Evolutionary conservation across 2,888 invertebrate species (phyloP), one percentile per base, ranked within the genome.

Genomic region (Drosophila mulleri): DNA sequence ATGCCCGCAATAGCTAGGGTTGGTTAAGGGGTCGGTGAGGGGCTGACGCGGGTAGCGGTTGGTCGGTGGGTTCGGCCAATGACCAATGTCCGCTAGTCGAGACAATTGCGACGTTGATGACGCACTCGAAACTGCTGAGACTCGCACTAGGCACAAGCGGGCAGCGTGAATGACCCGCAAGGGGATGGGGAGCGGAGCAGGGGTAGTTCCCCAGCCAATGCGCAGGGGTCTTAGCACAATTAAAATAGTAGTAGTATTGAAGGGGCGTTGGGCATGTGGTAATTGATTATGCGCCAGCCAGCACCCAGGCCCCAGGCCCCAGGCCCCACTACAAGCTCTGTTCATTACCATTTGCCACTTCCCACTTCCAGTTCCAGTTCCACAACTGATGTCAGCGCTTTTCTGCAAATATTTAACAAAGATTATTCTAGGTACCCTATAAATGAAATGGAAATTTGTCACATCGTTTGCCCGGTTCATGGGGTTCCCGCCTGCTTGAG

Each of bases 21-120:
- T 11, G 12, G 45, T 5, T 20, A 11, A 9, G 37, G 18, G n/a
- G n/a, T 2, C 39, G 35, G 37, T 18, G 18, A 14, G 7, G 12
- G 1, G 48, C 6, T 2, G n/a, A 6, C 6, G 16, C 6, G n/a
- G 52, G 23, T 18, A 8, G 8, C 20, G 5, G n/a, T 47, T 18
- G 47, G 23, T 16, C 26, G 20, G 16, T 42, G 9, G 35, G 53
- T 47, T 53, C 57, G 66, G 82, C 78, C 84, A 80, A 71, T 74
- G 87, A 81, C 88, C 83, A 88, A 74, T 80, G 80, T 72, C 75
- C 82, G 71, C 62, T 54, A 39, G 47, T 37, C 52, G 77, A 88
- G 74, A 83, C 72, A 83, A 88, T 85, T 86, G 88, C 78, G 71
- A 56, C 70, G 66, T 53, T 81, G 71, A 81, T 80, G 80, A 80